These are phyloP conservation scores for Gopherus flavomarginatus DNA, from an alignment of 2,113 vertebrate species.

Conservation along the genomic window DNA sequence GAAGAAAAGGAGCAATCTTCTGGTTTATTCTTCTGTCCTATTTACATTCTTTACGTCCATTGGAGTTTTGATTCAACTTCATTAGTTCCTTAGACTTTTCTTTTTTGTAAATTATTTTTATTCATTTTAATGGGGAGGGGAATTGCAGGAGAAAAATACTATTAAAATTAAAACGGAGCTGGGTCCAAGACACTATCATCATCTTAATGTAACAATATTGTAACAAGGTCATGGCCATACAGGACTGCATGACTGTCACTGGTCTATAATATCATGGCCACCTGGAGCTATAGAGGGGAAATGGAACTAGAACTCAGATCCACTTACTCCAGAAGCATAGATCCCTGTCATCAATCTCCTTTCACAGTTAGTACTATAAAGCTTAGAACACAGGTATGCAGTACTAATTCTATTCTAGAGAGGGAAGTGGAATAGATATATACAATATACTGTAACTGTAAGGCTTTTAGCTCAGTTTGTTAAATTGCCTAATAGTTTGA, in stretches of 20 bases:
- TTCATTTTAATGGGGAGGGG: not conserved
- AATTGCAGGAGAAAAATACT: not conserved
- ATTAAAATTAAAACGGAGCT: not conserved
- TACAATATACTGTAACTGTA: accelerated
- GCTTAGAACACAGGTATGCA: not conserved
- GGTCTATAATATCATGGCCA: not conserved
- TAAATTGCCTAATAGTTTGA: conserved; percentile 21
- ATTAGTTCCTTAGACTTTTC: not conserved
- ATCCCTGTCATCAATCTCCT: not conserved
- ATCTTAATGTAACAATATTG: not conserved
- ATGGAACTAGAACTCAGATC: not conserved
- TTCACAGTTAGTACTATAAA: not conserved
- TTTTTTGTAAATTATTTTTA: not conserved
- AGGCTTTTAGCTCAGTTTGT: not conserved
- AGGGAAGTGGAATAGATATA: not conserved
- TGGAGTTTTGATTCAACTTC: conserved; percentile 24
- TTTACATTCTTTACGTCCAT: conserved; percentile 64
- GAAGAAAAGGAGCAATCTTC: conserved; percentile 51
- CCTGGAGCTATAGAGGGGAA: not conserved
- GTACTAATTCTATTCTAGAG: not conserved
- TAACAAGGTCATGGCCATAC: not conserved
- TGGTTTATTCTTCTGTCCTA: conserved; percentile 61
- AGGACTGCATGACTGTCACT: not conserved
- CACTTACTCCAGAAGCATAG: not conserved
- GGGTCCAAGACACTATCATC: accelerated